These are phyloP conservation scores for Condylostylus longicornis DNA, from an alignment of 1,140 invertebrate species.

Conservation along the genomic window DNA sequence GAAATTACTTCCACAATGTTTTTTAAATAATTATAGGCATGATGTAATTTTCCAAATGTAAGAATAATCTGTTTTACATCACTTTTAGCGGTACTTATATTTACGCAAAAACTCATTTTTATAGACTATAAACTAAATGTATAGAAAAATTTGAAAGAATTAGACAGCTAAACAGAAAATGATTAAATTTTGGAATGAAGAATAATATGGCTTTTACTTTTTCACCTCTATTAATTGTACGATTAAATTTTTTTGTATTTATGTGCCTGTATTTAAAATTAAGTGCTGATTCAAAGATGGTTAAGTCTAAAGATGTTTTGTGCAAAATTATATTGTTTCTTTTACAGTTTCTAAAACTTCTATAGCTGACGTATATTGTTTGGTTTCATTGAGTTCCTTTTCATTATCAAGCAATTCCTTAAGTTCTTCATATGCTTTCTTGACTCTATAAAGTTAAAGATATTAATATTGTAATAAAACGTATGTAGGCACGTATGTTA, in stretches of 20 bases:
- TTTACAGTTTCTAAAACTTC: conserved; percentile 55
- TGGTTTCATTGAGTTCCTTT: conserved; percentile 56
- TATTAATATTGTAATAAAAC: background rate
- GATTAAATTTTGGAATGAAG: conserved; percentile 5
- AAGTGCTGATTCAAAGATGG: background rate
- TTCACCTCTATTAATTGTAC: background rate
- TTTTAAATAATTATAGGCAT: too few species aligned
- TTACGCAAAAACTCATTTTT: too few species aligned
- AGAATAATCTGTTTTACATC: too few species aligned
- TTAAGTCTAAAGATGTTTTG: conserved; percentile 6
- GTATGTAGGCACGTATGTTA: background rate
- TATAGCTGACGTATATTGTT: conserved; percentile 52
- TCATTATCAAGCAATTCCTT: conserved; percentile 57
- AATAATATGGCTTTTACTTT: conserved; percentile 1
- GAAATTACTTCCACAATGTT: too few species aligned
- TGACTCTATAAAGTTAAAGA: conserved; percentile 38
- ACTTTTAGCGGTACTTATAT: too few species aligned
- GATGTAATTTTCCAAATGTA: too few species aligned
- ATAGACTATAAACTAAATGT: too few species aligned
- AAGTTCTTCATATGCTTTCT: conserved; percentile 59
- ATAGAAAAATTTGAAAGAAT: too few species aligned
- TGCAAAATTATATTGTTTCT: conserved; percentile 37
- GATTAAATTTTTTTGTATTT: conserved; percentile 4
- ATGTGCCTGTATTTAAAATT: background rate
- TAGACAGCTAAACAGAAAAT: conserved; percentile 15